phyloP scores from a whole-genome alignment of 2,797 vertebrate species.

The Heliangelus exortis region DNA sequence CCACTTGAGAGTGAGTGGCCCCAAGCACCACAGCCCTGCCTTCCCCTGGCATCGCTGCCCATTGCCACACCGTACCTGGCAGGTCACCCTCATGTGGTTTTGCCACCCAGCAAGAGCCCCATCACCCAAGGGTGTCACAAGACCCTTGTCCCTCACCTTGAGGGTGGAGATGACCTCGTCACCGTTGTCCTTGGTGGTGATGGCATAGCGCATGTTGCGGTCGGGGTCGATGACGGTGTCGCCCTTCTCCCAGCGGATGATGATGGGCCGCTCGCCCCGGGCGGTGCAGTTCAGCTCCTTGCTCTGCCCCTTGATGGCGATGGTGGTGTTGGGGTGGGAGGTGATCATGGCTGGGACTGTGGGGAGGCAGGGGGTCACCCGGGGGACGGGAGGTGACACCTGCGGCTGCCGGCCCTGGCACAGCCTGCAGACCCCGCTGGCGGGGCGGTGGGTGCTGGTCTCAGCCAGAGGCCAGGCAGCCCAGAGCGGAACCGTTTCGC shows the following conservation, averaged over 20 bases:
- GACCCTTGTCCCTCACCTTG: conserved; percentile 80
- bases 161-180: conserved; percentile 97
- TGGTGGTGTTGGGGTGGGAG: conserved; percentile 97
- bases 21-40: rapidly evolving
- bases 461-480: not conserved
- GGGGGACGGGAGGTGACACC: rapidly evolving
- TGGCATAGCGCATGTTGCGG: conserved; percentile 93
- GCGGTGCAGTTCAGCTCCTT: conserved; percentile 98
- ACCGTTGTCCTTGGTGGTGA: conserved; percentile 93
- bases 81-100: not conserved
- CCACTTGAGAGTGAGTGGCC: not conserved
- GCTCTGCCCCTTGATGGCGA: conserved; percentile 95
- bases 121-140: rapidly evolving
- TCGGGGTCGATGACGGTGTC: conserved; percentile 98
- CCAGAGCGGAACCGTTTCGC: not conserved
- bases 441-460: rapidly evolving
- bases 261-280: conserved; percentile 95
- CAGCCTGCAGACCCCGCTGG: rapidly evolving
- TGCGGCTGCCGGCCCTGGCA: rapidly evolving
- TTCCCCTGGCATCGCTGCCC: not conserved
- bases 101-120: rapidly evolving
- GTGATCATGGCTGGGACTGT: conserved; percentile 97
- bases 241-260: conserved; percentile 98
- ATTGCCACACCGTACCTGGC: not conserved
- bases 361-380: not conserved